Conservation (phyloP, 2,797 vertebrate species). For the Cheracebus regulus region DNA sequence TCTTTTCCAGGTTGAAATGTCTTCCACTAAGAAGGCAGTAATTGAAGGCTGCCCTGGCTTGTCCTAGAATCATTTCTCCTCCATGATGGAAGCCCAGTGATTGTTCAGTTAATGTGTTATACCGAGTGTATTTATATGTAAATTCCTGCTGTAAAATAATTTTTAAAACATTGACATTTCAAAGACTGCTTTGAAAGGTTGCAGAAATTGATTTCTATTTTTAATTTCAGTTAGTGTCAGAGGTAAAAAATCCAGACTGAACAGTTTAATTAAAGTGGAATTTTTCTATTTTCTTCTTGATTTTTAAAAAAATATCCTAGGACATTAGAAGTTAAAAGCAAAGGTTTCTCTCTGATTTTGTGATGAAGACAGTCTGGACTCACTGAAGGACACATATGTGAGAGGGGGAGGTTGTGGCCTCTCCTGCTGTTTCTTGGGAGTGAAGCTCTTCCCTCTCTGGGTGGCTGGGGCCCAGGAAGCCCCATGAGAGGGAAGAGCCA, state of each 20-base stretch:
- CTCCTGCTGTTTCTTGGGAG: not conserved
- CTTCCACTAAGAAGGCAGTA: constrained; percentile 79
- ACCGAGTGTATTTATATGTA: constrained; percentile 85
- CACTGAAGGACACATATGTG: accelerated
- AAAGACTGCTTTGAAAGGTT: constrained; percentile 57
- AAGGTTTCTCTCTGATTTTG: not conserved
- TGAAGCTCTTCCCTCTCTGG: not conserved
- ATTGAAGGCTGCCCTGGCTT: constrained; percentile 3
- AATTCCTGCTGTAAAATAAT: constrained; percentile 78
- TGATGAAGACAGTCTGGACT: not conserved
- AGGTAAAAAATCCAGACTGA: constrained; percentile 49
- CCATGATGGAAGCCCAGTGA: constrained; percentile 72
- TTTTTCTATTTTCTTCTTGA: constrained; percentile 54
- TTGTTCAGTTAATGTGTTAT: constrained; percentile 60
- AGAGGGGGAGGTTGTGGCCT: not conserved
- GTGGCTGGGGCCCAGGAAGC: not conserved
- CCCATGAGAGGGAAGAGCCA: not conserved
- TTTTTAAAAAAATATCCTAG: constrained; percentile 6
- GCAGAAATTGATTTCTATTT: constrained; percentile 66
- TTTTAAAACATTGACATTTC: constrained; percentile 75
- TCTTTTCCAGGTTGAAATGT: constrained; percentile 82
- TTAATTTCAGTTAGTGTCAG: constrained; percentile 50
- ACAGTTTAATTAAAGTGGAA: constrained; percentile 77
- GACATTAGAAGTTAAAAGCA: not conserved
- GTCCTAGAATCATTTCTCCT: constrained; percentile 70